phyloP scores from a whole-genome alignment of 2,113 vertebrate genomes.

The Saguinus midas region DNA sequence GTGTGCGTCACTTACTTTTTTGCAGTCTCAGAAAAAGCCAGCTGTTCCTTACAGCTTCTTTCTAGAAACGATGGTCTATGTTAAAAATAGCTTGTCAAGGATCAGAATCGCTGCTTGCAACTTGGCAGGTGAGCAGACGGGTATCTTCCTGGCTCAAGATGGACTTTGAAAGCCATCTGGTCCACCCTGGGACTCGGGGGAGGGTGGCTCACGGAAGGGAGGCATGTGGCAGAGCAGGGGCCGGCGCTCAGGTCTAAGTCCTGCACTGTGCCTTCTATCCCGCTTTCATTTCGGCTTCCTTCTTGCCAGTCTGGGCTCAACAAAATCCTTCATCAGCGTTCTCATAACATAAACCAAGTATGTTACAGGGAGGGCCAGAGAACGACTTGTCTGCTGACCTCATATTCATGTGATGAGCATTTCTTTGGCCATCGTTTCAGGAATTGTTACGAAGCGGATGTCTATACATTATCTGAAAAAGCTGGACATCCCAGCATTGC shows the following conservation, averaged over 20 bases:
- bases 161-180: background rate
- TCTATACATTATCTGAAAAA: slow-evolving; percentile 34
- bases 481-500: slow-evolving; percentile 7
- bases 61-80: slow-evolving; percentile 53
- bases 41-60: slow-evolving; percentile 52
- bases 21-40: slow-evolving; percentile 71
- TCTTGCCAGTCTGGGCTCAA: background rate
- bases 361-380: background rate
- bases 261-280: accelerated
- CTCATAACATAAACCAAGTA: accelerated
- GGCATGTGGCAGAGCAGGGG: background rate
- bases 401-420: accelerated
- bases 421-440: background rate
- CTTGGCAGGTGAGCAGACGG: slow-evolving; percentile 58
- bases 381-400: background rate
- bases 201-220: too few relatives aligned
- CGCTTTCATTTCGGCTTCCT: accelerated
- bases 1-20: background rate
- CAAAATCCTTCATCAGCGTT: background rate
- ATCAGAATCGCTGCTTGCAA: slow-evolving; percentile 58
- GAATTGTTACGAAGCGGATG: slow-evolving; percentile 61
- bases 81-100: slow-evolving; percentile 25
- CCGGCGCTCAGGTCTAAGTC: accelerated
- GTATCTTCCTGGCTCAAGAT: background rate
- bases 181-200: background rate